These are phyloP conservation scores for Potamilus streckersoni DNA, from an alignment of 1,140 invertebrate species.

Conservation along the genomic window DNA sequence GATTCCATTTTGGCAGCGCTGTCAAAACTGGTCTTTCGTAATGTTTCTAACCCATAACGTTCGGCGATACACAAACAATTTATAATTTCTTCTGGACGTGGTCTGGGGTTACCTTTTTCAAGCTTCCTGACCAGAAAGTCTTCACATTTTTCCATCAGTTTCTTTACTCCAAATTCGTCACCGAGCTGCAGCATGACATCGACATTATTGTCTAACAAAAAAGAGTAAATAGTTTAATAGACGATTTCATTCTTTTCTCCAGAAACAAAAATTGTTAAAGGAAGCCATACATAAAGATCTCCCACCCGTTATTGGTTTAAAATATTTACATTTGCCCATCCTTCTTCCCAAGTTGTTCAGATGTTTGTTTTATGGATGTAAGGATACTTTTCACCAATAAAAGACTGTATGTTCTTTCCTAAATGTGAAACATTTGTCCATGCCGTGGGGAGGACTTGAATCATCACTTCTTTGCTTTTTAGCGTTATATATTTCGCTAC, in stretches of 20 bases:
- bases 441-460: too few relatives aligned
- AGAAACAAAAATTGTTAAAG: background rate
- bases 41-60: constrained; percentile 8
- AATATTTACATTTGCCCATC: background rate
- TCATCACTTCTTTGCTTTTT: too few relatives aligned
- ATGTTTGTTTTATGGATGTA: too few relatives aligned
- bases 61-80: constrained; percentile 14
- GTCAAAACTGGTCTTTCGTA: constrained; percentile 18
- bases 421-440: too few relatives aligned
- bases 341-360: background rate
- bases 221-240: background rate
- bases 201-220: constrained; percentile 15
- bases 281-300: too few relatives aligned
- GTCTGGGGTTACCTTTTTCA: background rate
- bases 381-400: too few relatives aligned
- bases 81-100: constrained; percentile 26
- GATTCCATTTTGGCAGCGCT: constrained; percentile 24
- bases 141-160: constrained; percentile 20
- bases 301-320: background rate
- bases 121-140: constrained; percentile 13
- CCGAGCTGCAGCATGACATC: constrained; percentile 12
- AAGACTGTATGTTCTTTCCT: too few relatives aligned
- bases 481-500: too few relatives aligned
- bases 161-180: constrained; percentile 19
- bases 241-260: background rate